Conservation (phyloP, 2,888 invertebrate genomes). For the Coenonympha glycerion region DNA sequence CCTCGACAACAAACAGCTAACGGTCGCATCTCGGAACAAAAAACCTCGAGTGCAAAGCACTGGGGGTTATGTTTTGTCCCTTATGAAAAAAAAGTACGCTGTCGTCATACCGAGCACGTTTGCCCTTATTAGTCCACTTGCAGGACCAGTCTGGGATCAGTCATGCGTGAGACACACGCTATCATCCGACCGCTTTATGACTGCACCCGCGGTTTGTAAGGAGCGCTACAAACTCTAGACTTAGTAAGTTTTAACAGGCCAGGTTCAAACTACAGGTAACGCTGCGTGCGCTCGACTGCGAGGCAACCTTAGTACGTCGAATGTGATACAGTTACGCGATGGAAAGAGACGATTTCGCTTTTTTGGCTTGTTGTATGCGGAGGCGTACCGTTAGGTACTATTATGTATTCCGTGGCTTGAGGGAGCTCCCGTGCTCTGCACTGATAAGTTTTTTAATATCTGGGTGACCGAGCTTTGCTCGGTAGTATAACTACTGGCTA, state of each 20-base stretch:
- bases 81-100: slow-evolving; percentile 48
- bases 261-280: too few relatives aligned
- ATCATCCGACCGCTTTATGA: slow-evolving; percentile 26
- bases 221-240: slow-evolving; percentile 1
- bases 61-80: slow-evolving; percentile 41
- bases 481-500: too few relatives aligned
- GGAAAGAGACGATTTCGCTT: too few relatives aligned
- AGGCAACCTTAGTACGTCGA: too few relatives aligned
- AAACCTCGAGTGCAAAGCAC: slow-evolving; percentile 54
- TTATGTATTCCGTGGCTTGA: too few relatives aligned
- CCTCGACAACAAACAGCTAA: slow-evolving; percentile 24
- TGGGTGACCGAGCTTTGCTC: too few relatives aligned
- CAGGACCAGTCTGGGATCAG: slow-evolving; percentile 42
- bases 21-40: slow-evolving; percentile 30
- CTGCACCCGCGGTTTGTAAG: slow-evolving; percentile 12
- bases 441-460: too few relatives aligned
- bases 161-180: slow-evolving; percentile 39
- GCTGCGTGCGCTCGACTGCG: too few relatives aligned
- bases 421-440: too few relatives aligned
- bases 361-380: too few relatives aligned
- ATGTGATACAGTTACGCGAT: too few relatives aligned
- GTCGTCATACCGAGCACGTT: slow-evolving; percentile 50
- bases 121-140: slow-evolving; percentile 58
- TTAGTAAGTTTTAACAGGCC: neutral
- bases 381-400: too few relatives aligned